Percentiles rank a stretch among this genome's conserved stretches.
These are phyloP conservation scores for Bembecia ichneumoniformis DNA, from an alignment of 2,888 invertebrate genomes.

Conservation along the genomic window DNA sequence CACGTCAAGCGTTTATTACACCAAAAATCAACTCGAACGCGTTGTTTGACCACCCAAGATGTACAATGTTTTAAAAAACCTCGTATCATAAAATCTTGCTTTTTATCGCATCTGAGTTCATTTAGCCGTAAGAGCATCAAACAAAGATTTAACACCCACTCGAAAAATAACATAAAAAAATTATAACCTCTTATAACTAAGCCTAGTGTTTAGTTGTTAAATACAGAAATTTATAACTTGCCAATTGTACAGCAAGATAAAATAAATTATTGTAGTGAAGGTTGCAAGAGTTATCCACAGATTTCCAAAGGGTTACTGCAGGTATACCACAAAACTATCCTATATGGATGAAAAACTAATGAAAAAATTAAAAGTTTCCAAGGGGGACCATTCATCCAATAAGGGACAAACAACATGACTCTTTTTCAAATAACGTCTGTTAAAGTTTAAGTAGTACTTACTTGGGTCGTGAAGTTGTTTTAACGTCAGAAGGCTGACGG, in stretches of 20 bases:
- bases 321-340: too few species aligned
- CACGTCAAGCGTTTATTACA: slow-evolving; percentile 55
- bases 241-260: neutral
- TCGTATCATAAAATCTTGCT: slow-evolving; percentile 65
- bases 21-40: slow-evolving; percentile 41
- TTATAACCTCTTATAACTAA: slow-evolving; percentile 30
- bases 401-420: too few species aligned
- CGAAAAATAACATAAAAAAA: slow-evolving; percentile 30
- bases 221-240: neutral
- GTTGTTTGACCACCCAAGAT: slow-evolving; percentile 63
- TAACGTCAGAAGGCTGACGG: too few species aligned
- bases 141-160: slow-evolving; percentile 61
- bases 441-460: too few species aligned
- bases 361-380: too few species aligned
- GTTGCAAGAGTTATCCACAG: too few species aligned
- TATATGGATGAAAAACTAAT: too few species aligned
- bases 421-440: too few species aligned
- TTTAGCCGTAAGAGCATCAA: slow-evolving; percentile 42
- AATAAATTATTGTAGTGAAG: too few species aligned
- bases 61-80: slow-evolving; percentile 60
- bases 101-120: slow-evolving; percentile 52
- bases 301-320: too few species aligned
- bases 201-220: neutral
- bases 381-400: too few species aligned
- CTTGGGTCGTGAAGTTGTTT: too few species aligned